Base-by-base conservation (phyloP, 2,797 vertebrate genomes). In the Acipenser transmontanus region DNA sequence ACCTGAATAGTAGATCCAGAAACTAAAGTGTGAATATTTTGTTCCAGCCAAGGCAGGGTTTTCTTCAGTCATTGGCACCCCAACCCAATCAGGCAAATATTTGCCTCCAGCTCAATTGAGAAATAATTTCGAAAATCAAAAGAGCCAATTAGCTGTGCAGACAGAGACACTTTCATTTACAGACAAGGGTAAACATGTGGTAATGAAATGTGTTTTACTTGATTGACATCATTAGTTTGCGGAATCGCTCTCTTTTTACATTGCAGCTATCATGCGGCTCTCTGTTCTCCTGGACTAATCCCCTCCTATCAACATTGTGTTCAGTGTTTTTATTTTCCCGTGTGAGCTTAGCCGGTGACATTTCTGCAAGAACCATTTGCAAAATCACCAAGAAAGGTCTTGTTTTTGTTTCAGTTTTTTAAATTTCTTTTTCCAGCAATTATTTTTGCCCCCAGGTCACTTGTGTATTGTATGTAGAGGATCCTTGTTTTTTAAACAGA, bases 141-240 rank as follows among this genome's bases (percentile, higher is more conserved):
- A 34, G 65, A 14, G 13, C 54, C 65, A 66, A 66, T 66, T 66
- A 66, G 65, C 9, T 8, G 57, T 10, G 47, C 14, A 49, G 56
- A 5, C 54, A 57, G 54, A 60, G 57, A 10, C 51, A n/a, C 51
- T 51, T 47, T 47, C 8, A 7, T 49, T 8, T 14, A 48, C 6
- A n/a, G 54, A 60, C 17, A 8, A n/a, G 54, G 54, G 34, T 34
- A 34, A 34, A 34, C 34, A 34, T 34, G 34, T 34, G 4, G 34
- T 34, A n/a, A 57, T 57, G 54, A 13, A n/a, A 57, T 14, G 11
- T 65, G 65, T 49, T 48, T 20, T 56, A 13, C 48, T 47, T 66
- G 34, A 66, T 66, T 66, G 56, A 60, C 65, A 7, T 60, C 47
- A 49, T 66, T 66, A 66, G 47, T 7, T 17, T 17, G 65, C 14